A percentile compares a stretch with the other conserved stretches of the same genome.
Conservation (phyloP, 2,797 vertebrate genomes). For the Spondyliosoma cantharus region DNA sequence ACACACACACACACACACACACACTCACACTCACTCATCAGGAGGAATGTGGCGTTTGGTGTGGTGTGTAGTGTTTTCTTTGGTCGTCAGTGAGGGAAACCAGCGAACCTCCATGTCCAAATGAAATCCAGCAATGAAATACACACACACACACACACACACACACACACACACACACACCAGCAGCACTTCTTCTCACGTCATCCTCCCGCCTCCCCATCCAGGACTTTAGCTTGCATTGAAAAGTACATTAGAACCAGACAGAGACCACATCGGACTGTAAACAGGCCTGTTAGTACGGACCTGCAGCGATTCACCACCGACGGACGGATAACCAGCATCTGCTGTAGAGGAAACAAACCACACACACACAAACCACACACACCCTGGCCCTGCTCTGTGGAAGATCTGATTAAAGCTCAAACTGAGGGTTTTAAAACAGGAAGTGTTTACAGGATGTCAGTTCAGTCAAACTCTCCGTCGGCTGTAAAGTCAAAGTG, state of each 20-base stretch:
- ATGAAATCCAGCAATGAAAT: conserved; percentile 52
- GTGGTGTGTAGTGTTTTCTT: conserved; percentile 56
- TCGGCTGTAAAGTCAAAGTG: conserved; percentile 3
- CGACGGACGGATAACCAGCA: conserved; percentile 64
- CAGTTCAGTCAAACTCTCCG: conserved; percentile 3
- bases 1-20: background rate
- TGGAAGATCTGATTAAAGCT: conserved; percentile 44
- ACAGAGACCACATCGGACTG: conserved; percentile 70
- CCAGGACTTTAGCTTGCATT: conserved; percentile 69
- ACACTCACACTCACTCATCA: conserved; percentile 1
- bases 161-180: conserved; percentile 27
- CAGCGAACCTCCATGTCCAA: conserved; percentile 52
- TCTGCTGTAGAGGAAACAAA: conserved; percentile 62
- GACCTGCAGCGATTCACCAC: conserved; percentile 73
- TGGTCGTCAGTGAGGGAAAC: conserved; percentile 61
- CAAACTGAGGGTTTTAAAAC: conserved; percentile 27
- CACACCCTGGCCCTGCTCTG: conserved; percentile 18
- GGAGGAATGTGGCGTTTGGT: background rate
- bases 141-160: conserved; percentile 24
- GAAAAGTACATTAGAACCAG: conserved; percentile 81
- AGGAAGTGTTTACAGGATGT: conserved; percentile 15
- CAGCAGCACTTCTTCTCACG: conserved; percentile 51
- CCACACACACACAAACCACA: conserved; percentile 15
- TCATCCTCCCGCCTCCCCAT: conserved; percentile 52
- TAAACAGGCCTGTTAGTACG: conserved; percentile 75